Conservation (phyloP, 2,113 vertebrate genomes). For the Pachyramphus minor region DNA sequence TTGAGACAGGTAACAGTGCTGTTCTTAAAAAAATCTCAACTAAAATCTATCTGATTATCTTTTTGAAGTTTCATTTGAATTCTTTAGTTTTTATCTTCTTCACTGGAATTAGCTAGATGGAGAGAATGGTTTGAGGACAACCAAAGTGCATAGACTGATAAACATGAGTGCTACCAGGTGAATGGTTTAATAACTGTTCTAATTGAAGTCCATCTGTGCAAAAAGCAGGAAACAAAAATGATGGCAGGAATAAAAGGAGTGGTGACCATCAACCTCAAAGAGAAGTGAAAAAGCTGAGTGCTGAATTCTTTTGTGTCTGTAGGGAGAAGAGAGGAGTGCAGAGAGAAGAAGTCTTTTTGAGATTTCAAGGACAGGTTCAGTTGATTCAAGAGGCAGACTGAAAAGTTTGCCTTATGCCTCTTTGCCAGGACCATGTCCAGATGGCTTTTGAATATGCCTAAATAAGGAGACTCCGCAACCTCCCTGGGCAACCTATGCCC, state of each 20-base stretch:
- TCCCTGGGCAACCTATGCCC: neutral
- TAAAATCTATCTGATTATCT: neutral
- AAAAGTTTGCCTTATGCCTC: neutral
- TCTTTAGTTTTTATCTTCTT: neutral
- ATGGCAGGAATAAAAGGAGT: too few species aligned
- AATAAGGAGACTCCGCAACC: neutral
- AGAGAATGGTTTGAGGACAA: too few species aligned
- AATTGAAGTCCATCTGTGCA: too few species aligned
- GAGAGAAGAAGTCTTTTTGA: neutral
- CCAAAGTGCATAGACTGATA: too few species aligned
- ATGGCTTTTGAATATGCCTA: neutral
- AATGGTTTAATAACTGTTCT: too few species aligned
- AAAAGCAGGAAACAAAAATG: too few species aligned
- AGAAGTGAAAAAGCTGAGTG: too few species aligned
- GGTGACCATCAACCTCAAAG: too few species aligned
- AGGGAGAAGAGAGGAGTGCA: neutral
- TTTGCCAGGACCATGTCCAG: neutral
- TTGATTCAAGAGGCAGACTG: neutral
- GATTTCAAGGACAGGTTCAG: neutral
- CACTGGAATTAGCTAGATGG: neutral
- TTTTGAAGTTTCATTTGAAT: neutral
- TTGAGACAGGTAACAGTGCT: neutral
- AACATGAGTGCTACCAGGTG: too few species aligned
- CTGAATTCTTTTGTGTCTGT: neutral
- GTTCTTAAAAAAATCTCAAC: neutral